Evolutionary conservation across 1,140 invertebrate species (phyloP).

Genomic region (Gonatopus flavifemur): DNA sequence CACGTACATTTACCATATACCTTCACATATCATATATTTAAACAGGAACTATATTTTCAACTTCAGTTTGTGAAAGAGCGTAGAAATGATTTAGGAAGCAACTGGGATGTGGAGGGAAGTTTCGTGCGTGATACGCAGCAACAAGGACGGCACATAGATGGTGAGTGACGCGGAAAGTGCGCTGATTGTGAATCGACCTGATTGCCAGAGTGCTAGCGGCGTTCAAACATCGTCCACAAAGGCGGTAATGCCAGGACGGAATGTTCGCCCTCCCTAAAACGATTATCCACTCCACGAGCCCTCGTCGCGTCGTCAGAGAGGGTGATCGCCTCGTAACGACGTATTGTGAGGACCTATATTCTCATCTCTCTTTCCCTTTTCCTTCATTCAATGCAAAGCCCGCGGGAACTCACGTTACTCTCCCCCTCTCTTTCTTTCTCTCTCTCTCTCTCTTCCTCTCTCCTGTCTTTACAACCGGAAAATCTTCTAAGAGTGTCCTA

Average conservation of each 20-base stretch:
- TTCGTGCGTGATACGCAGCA: no score
- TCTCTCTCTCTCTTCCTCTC: no score
- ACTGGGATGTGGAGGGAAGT: conserved; percentile 6
- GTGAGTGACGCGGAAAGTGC: conserved; percentile 31
- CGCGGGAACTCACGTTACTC: conserved; percentile 44
- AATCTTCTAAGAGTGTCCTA: conserved; percentile 40
- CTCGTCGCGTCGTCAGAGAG: conserved; percentile 42
- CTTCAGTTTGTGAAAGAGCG: neutral
- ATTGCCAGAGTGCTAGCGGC: conserved; percentile 51
- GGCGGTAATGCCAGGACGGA: conserved; percentile 45
- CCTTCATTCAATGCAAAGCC: no score
- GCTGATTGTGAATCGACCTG: conserved; percentile 52
- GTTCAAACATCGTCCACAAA: conserved; percentile 55
- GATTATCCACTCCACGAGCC: conserved; percentile 53
- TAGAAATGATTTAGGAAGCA: neutral
- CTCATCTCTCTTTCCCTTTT: no score
- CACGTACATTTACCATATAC: no score
- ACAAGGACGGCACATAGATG: no score
- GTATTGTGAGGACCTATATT: conserved; percentile 52
- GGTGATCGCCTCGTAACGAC: conserved; percentile 49
- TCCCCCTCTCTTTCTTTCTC: no score
- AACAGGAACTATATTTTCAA: no score
- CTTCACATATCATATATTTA: no score
- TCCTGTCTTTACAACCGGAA: conserved; percentile 39
- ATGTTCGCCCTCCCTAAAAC: conserved; percentile 48